A percentile compares a stretch with the other conserved stretches of the same genome.
These are phyloP conservation scores for Aphidius gifuensis DNA, from an alignment of 1,140 invertebrate genomes.

Conservation along the genomic window DNA sequence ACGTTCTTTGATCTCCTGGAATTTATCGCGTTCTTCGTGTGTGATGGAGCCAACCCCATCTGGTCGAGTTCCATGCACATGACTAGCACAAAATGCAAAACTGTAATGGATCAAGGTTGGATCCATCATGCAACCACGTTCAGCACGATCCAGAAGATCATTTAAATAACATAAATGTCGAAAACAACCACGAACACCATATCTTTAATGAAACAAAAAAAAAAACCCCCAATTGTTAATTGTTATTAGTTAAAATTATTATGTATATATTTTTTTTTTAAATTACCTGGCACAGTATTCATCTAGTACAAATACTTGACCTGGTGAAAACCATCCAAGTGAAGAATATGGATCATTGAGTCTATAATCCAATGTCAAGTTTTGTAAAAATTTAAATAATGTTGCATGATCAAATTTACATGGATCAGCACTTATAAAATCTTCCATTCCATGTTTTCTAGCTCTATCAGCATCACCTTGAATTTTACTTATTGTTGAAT, in stretches of 20 bases:
- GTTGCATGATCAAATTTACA: constrained; percentile 93
- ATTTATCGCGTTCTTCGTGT: constrained; percentile 96
- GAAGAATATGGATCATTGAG: constrained; percentile 97
- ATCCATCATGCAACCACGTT: constrained; percentile 94
- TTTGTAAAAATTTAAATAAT: constrained; percentile 89
- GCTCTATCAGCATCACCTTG: constrained; percentile 95
- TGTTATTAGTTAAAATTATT: background rate
- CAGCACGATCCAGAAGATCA: constrained; percentile 92
- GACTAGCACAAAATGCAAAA: constrained; percentile 98
- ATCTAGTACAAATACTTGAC: constrained; percentile 96
- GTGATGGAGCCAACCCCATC: constrained; percentile 98
- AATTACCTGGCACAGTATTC: constrained; percentile 88
- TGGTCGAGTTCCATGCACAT: constrained; percentile 94
- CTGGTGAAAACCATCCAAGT: constrained; percentile 98
- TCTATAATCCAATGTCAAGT: constrained; percentile 89
- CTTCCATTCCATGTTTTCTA: constrained; percentile 98
- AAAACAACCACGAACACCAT: constrained; percentile 95
- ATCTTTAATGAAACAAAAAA: constrained; percentile 54
- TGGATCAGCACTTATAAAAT: constrained; percentile 97
- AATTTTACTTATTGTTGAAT: constrained; percentile 82
- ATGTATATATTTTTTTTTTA: background rate
- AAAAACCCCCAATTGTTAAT: constrained; percentile 4
- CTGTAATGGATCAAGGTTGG: constrained; percentile 98
- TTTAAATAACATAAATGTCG: constrained; percentile 95
- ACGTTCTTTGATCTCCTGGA: constrained; percentile 95